These are phyloP conservation scores for Lagodon rhomboides DNA, from an alignment of 2,797 vertebrate genomes.

Conservation along the genomic window DNA sequence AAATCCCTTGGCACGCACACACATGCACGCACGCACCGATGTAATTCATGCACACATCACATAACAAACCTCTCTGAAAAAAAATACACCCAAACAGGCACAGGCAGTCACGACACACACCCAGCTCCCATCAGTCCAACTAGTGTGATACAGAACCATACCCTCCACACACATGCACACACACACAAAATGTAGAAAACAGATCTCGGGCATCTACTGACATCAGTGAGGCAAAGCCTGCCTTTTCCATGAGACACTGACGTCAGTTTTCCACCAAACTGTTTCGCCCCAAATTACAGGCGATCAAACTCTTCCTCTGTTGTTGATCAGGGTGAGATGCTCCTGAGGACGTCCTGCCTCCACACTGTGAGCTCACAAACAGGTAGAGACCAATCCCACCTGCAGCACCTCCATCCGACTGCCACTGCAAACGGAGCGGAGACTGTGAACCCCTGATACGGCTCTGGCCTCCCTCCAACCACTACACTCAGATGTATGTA, in stretches of 20 bases:
- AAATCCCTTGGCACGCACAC: conserved; percentile 43
- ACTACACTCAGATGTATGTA: conserved; percentile 52
- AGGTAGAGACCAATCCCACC: neutral
- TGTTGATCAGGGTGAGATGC: conserved; percentile 32
- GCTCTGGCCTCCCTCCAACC: conserved; percentile 19
- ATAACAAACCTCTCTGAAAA: conserved; percentile 24
- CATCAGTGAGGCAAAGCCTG: conserved; percentile 60
- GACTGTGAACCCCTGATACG: conserved; percentile 16
- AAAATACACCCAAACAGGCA: conserved; percentile 10
- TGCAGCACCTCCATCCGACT: neutral
- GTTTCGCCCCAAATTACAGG: conserved; percentile 64
- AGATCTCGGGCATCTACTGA: conserved; percentile 69
- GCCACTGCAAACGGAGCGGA: conserved; percentile 11
- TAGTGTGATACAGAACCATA: conserved; percentile 49
- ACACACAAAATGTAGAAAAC: conserved; percentile 72
- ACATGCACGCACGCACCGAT: conserved; percentile 18
- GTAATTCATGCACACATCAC: conserved; percentile 20
- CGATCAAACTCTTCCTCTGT: conserved; percentile 58
- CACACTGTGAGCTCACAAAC: conserved; percentile 3
- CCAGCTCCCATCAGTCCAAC: conserved; percentile 37
- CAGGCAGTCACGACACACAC: conserved; percentile 39
- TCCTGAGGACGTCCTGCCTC: neutral
- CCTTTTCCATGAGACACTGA: conserved; percentile 71
- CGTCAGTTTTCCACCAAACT: conserved; percentile 74
- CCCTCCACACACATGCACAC: conserved; percentile 27